These are phyloP conservation scores for Nematostella vectensis DNA, from an alignment of 92 coral and sea anemone genomes.

Conservation along the genomic window DNA sequence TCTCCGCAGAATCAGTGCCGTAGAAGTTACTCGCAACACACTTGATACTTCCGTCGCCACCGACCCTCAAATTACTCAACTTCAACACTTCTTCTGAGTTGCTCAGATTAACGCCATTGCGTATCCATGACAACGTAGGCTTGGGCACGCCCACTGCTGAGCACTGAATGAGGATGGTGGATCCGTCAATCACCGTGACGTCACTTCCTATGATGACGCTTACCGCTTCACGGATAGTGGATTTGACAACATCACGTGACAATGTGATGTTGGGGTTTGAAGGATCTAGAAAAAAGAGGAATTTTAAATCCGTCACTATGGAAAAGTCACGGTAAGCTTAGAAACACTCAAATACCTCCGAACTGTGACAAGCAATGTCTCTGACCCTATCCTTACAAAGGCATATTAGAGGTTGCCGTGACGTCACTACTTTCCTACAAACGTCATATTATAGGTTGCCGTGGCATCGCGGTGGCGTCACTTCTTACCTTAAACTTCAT, in stretches of 20 bases:
- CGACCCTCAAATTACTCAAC: conserved; percentile 6
- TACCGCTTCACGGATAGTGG: conserved; percentile 28
- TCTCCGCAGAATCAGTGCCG: conserved; percentile 42
- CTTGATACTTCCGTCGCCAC: conserved; percentile 41
- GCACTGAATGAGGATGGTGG: conserved; percentile 55
- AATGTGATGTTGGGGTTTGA: conserved; percentile 33
- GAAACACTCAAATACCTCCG: background rate
- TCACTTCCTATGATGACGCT: conserved; percentile 48
- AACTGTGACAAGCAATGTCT: no score
- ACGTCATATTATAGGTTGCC: no score
- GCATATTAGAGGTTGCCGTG: no score
- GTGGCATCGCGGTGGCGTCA: no score
- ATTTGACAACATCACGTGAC: conserved; percentile 13
- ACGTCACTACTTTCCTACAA: no score
- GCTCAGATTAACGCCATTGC: conserved; percentile 22
- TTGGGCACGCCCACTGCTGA: conserved; percentile 50
- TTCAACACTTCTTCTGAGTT: conserved; percentile 4
- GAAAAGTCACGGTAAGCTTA: background rate
- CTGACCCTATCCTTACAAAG: no score
- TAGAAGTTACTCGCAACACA: conserved; percentile 53
- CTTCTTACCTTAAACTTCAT: no score
- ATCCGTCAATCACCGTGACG: conserved; percentile 44
- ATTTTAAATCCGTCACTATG: background rate
- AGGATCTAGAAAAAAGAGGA: conserved; percentile 5
- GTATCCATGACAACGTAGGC: conserved; percentile 57